phyloP scores from a whole-genome alignment of 2,888 invertebrate species.

The Brachypalpus laphriformis region DNA sequence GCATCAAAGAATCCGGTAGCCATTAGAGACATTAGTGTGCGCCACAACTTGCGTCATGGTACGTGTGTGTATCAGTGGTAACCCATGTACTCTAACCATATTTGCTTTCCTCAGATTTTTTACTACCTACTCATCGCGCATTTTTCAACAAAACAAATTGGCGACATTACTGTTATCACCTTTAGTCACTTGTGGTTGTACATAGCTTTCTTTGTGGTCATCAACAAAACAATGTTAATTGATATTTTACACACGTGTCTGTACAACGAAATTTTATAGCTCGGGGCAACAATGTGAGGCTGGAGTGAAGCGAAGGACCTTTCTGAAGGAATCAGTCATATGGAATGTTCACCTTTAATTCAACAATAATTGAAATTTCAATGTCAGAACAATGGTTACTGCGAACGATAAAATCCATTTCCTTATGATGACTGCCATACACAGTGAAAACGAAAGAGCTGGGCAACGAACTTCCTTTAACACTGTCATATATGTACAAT shows the following conservation, averaged over 20 bases:
- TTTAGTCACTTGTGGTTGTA: neutral
- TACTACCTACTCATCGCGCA: conserved; percentile 18
- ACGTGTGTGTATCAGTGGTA: conserved; percentile 10
- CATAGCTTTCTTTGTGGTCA: conserved; percentile 37
- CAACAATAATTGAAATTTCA: neutral
- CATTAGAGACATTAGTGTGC: conserved; percentile 12
- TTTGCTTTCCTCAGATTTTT: conserved; percentile 22
- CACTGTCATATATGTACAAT: neutral
- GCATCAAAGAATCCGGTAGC: conserved; percentile 57
- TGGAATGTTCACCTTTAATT: neutral
- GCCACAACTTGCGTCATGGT: conserved; percentile 46
- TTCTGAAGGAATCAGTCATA: conserved; percentile 42
- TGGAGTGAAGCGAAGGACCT: conserved; percentile 49
- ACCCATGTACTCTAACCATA: conserved; percentile 20
- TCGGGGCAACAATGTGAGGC: conserved; percentile 5
- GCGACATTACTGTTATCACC: conserved; percentile 13
- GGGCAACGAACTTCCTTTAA: neutral
- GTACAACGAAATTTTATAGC: neutral
- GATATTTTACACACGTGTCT: conserved; percentile 38
- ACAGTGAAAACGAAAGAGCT: conserved; percentile 39
- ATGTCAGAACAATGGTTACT: conserved; percentile 18
- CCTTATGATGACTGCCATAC: neutral
- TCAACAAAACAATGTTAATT: conserved; percentile 40
- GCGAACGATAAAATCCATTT: neutral
- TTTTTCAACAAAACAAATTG: conserved; percentile 10